phyloP scores from a whole-genome alignment of 2,797 vertebrate species.

The Jordanella pulchra region DNA sequence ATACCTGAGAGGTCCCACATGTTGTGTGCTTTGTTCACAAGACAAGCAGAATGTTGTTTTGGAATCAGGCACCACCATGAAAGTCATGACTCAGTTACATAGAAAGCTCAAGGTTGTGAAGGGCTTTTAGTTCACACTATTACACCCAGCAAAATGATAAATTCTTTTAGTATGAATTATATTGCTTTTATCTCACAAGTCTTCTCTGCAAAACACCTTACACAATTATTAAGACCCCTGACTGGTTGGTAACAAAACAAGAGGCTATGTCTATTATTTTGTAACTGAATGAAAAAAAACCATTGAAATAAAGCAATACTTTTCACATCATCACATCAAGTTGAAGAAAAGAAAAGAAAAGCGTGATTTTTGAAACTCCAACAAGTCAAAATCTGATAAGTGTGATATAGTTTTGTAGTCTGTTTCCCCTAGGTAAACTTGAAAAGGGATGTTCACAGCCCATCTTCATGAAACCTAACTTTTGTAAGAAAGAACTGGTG shows the following conservation, averaged over 20 bases:
- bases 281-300: not conserved
- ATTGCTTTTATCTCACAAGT: not conserved
- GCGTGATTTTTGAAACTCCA: not conserved
- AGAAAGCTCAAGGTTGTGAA: constrained; percentile 25
- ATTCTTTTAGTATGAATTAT: not conserved
- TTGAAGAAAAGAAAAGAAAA: not conserved
- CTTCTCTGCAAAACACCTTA: not conserved
- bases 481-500: too few relatives aligned
- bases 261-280: not conserved
- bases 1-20: constrained; percentile 34
- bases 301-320: too few relatives aligned
- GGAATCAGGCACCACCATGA: constrained; percentile 63
- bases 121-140: not conserved
- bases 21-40: constrained; percentile 47
- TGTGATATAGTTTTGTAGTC: not conserved
- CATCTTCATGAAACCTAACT: too few relatives aligned
- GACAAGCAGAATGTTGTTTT: constrained; percentile 64
- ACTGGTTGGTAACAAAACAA: too few relatives aligned
- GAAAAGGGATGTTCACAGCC: too few relatives aligned
- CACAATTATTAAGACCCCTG: not conserved
- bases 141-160: not conserved
- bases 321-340: not conserved
- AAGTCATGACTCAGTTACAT: constrained; percentile 41
- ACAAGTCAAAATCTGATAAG: not conserved
- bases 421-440: not conserved